Conservation (phyloP, 2,113 vertebrate species). For the Theristicus caerulescens region DNA sequence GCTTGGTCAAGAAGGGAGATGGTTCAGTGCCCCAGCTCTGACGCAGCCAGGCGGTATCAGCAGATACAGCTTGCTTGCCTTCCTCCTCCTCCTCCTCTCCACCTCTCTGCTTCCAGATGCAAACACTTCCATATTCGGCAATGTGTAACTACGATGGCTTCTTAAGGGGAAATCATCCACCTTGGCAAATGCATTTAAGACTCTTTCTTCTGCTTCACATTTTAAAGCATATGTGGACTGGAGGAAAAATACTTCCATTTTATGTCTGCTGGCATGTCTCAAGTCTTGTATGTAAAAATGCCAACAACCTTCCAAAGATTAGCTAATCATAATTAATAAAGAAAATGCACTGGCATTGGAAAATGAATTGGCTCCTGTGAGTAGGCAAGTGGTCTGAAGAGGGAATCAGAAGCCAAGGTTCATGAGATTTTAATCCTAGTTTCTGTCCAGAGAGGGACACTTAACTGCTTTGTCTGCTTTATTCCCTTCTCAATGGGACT, state of each 20-base stretch:
- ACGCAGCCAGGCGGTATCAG: not conserved
- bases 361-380: not conserved
- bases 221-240: not conserved
- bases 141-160: not conserved
- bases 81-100: not conserved
- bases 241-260: not conserved
- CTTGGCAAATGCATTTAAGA: not conserved
- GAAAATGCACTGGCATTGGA: not conserved
- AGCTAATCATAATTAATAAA: not conserved
- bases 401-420: not conserved
- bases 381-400: not conserved
- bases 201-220: not conserved
- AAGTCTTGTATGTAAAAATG: not conserved
- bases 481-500: not conserved
- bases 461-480: not conserved
- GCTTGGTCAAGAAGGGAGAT: not conserved
- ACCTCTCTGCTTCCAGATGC: constrained; percentile 1
- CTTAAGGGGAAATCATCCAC: not conserved
- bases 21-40: not conserved
- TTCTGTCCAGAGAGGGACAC: not conserved
- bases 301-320: not conserved
- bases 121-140: not conserved
- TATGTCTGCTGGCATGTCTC: not conserved
- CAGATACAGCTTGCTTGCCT: not conserved
- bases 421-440: not conserved